Evolutionary conservation across 2,888 invertebrate genomes (phyloP), one percentile per base, ranked within the genome.

Genomic region (Cantharis rustica): DNA sequence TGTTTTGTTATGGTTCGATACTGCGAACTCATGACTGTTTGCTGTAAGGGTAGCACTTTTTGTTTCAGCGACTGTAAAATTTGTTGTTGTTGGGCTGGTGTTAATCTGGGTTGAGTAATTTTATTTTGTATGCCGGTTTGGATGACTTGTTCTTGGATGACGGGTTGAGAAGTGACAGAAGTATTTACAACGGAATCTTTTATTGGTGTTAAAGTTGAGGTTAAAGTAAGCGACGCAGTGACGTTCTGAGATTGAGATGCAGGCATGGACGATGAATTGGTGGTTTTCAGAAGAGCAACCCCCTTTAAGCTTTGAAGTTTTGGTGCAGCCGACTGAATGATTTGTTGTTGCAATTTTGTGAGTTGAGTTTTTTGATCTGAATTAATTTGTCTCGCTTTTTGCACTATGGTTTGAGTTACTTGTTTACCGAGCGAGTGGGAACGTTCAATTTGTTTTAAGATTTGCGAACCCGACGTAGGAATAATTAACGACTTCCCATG

Each of bases 401-500:
- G 86, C 0, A 86, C 84, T 16, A 87, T 77, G 13, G 84, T 84
- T 79, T 87, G 87, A 26, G 83, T 68, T 74, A 84, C 47, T 83
- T 84, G 79, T 83, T 84, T 79, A 73, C 83, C 31, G 79, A 84
- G n/a, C 75, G 85, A 73, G 68, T 80, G 78, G 10, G 83, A 82
- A 68, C 85, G 85, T 71, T 82, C 81, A 7, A 77, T 87, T 86
- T 76, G 81, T 80, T 86, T 86, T 20, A 84, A 78, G 15, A 85
- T 72, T 69, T 86, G 84, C n/a, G 87, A 82, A 78, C 88, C 88
- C 11, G 87, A 84, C 2, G 88, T 87, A 0, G 90, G 89, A 73
- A 90, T 88, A 80, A 90, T 90, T 10, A 90, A 86, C 0, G 89
- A 88, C 80, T 89, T 87, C 72, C 87, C 88, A 78, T 87, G 87